Evolutionary conservation across 2,797 vertebrate genomes (phyloP), one percentile per base, ranked within the genome.

Genomic region (Semotilus atromaculatus): DNA sequence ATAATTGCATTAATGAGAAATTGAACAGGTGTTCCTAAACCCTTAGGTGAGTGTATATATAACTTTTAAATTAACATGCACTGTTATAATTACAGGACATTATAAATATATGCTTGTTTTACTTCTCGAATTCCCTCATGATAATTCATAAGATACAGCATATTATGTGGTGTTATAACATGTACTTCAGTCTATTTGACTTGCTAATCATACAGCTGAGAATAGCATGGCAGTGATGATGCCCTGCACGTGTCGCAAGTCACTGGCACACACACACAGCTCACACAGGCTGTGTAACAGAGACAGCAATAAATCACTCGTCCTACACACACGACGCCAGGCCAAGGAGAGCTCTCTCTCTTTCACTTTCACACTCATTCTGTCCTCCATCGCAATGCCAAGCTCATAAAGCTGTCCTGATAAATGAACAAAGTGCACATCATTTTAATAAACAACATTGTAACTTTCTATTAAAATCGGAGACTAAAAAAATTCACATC

Each of bases 311-410:
- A 89, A 87, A 84, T 86, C 55, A 84, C 78, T 84, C 45, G 72
- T 78, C 38, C 67, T 36, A 43, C 43, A 68, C 18, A 68, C 18
- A 75, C 66, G 75, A 43, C 53, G 19, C 26, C 64, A 81, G 88
- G 86, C 80, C 86, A 86, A 87, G 84, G 82, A 84, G 84, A 87
- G 23, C 2, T n/a, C 7, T 26, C 74, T 78, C 55, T 78, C 75
- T 21, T 21, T 62, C 76, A 40, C 58, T 78, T 43, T 31, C 58
- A 26, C 38, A 40, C 76, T 78, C 76, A 40, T 45, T 64, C 75
- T 78, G 53, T 43, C 75, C 38, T 48, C 72, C 72, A 36, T 7
- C 3, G 6, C 29, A 34, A 13, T 51, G 14, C 21, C 11, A 55
- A 75, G 51, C 31, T 51, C 45, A 21, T 7, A 18, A 51, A 31